Base-by-base conservation (phyloP, 2,797 vertebrate genomes). In the Sebastes ruberrimus region DNA sequence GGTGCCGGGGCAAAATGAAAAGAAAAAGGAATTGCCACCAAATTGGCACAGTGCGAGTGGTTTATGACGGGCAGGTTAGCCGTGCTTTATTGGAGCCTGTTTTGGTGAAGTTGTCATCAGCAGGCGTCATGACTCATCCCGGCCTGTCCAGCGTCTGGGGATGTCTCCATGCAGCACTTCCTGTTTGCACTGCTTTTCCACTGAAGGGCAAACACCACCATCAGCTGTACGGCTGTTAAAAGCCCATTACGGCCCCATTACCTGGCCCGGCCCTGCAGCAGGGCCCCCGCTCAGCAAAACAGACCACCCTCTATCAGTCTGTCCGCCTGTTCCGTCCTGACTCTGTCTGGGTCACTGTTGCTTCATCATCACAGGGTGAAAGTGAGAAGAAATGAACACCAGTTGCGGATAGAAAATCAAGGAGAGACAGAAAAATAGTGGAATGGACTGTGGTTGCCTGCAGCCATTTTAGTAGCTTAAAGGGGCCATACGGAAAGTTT, bases 221-320 rank as follows among this genome's bases (percentile, higher is more conserved):
- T 92, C 82, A 88, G 89, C 87, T 81, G 59, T 53, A 71, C 7
- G 38, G 74, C 87, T 87, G 87, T 92, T 94, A 94, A 95, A 95
- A 95, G 93, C 87, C 92, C 90, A 95, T 96, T 93, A 95, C 22
- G 76, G 80, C 74, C 92, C 92, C 94, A 95, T 95, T 95, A 95
- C 90, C 89, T 90, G 80, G 30, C 42, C 28, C 63, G 23, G 71
- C 38, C 10, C 83, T 71, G 49, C 67, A 75, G 75, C 91, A 76
- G 38, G 78, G 70, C 52, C 85, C 32, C 61, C 57, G 6, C 83
- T 83, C 81, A 53, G 68, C 57, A 78, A 73, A 69, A 75, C 82
- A 84, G 80, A 74, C 83, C 88, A 49, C 65, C 75, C 80, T 85
- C 71, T 83, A 63, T 80, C 10, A 14, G 61, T 23, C 71, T 76